Conservation (phyloP, 2,888 invertebrate species). For the Drosophila mercatorum region DNA sequence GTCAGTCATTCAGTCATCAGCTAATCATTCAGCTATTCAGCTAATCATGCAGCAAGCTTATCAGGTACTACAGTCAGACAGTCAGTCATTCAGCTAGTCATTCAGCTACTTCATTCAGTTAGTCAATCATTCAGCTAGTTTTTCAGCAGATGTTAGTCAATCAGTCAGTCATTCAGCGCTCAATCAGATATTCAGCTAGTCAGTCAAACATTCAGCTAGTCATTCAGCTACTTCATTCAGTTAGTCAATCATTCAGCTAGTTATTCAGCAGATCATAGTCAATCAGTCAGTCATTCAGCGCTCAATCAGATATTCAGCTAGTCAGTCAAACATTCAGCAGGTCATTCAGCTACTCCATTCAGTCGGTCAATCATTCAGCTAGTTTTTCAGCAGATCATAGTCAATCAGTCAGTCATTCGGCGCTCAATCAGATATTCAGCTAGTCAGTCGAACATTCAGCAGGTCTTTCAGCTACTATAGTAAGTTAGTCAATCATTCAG, state of each 20-base stretch:
- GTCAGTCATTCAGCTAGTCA: background rate
- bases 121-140: background rate
- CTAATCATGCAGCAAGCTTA: background rate
- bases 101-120: background rate
- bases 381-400: background rate
- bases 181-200: background rate
- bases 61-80: background rate
- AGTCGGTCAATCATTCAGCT: conserved; percentile 20
- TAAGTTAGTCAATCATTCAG: background rate
- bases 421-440: background rate
- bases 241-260: conserved; percentile 1
- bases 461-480: background rate
- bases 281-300: background rate
- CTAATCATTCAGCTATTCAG: background rate
- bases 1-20: background rate
- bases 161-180: background rate
- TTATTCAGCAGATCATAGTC: background rate
- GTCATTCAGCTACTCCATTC: background rate
- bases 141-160: background rate
- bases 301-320: background rate
- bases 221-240: conserved; percentile 8
- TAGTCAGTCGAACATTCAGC: background rate
- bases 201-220: background rate
- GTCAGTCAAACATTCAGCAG: background rate
- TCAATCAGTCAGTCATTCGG: background rate